These are phyloP conservation scores for Cecidostiba fungosa DNA, from an alignment of 2,888 invertebrate species.

Conservation along the genomic window DNA sequence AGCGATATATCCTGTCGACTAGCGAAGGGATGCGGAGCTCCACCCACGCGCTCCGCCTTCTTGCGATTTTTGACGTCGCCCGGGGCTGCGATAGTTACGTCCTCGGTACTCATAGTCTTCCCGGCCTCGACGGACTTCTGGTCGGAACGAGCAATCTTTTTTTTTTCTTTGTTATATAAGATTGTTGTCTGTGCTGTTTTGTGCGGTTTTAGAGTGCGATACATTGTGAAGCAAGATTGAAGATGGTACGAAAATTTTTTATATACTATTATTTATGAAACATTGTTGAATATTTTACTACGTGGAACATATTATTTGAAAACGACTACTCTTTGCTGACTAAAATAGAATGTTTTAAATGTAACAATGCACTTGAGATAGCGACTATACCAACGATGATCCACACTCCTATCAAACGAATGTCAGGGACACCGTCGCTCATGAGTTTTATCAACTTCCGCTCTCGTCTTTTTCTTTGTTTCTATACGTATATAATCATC, in stretches of 20 bases:
- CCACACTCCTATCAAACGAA: conserved; percentile 29
- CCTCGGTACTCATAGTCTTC: neutral
- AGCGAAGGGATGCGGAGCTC: conserved; percentile 68
- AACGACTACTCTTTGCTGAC: neutral
- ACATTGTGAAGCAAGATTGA: too few relatives aligned
- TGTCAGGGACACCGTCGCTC: conserved; percentile 58
- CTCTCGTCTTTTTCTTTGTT: conserved; percentile 51
- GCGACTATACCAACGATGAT: conserved; percentile 7
- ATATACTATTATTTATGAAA: neutral
- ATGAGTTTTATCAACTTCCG: conserved; percentile 56
- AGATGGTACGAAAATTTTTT: neutral
- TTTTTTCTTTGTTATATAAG: neutral
- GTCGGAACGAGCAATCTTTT: neutral
- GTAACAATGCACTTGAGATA: conserved; percentile 40
- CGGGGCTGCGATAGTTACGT: neutral
- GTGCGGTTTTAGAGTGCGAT: neutral
- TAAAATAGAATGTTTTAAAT: conserved; percentile 6
- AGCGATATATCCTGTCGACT: conserved; percentile 1
- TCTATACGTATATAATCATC: neutral
- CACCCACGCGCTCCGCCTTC: conserved; percentile 78
- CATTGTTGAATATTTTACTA: neutral
- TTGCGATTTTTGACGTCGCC: conserved; percentile 65
- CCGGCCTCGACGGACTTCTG: too few relatives aligned
- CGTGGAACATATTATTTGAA: neutral
- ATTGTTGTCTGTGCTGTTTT: too few relatives aligned